These are phyloP conservation scores for Nysson spinosus DNA, from an alignment of 2,888 invertebrate species.

Conservation along the genomic window DNA sequence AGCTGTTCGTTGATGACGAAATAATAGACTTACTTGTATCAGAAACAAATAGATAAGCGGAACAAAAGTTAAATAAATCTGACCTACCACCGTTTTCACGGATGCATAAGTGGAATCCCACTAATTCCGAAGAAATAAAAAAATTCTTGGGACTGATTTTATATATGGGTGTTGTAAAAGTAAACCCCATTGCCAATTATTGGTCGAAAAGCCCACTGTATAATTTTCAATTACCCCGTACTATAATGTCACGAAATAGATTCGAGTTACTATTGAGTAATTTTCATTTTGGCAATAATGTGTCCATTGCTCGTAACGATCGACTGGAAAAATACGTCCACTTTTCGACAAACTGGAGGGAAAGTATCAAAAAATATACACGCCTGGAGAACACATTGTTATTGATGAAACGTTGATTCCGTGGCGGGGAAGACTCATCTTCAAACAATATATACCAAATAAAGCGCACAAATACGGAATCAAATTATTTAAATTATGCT, in stretches of 20 bases:
- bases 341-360: conserved; percentile 23
- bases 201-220: conserved; percentile 32
- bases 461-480: conserved; percentile 52
- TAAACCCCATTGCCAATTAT: conserved; percentile 33
- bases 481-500: conserved; percentile 51
- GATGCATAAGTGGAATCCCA: conserved; percentile 49
- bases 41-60: conserved; percentile 49
- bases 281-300: conserved; percentile 34
- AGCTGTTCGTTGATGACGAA: conserved; percentile 35
- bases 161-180: conserved; percentile 41
- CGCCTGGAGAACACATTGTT: conserved; percentile 42
- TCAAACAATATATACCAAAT: conserved; percentile 54
- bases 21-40: conserved; percentile 36
- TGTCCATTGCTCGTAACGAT: conserved; percentile 22
- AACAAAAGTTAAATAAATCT: conserved; percentile 34
- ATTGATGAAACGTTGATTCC: conserved; percentile 58
- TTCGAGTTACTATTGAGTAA: conserved; percentile 34
- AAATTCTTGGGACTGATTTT: conserved; percentile 41
- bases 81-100: conserved; percentile 21
- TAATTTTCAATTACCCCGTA: conserved; percentile 26
- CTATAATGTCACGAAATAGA: conserved; percentile 35
- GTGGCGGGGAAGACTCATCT: conserved; percentile 55
- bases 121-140: conserved; percentile 53
- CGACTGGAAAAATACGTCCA: conserved; percentile 36
- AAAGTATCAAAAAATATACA: conserved; percentile 26